A percentile compares a stretch with the other conserved stretches of the same genome.
Conservation (phyloP, 2,888 invertebrate genomes). For the Nomada ferruginata region DNA sequence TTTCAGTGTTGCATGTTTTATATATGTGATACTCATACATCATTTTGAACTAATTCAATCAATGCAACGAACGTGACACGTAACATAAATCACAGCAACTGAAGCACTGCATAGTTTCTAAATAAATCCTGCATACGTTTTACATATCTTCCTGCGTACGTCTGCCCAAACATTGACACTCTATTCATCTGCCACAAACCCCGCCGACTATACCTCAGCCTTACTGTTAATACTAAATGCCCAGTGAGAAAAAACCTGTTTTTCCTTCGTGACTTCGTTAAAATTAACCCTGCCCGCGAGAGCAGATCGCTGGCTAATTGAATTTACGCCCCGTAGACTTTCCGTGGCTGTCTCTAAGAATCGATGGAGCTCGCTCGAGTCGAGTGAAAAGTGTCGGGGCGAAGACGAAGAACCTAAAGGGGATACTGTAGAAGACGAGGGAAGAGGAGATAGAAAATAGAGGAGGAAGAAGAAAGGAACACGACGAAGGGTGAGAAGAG, state of each 20-base stretch:
- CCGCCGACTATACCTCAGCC: no score
- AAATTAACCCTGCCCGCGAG: slow-evolving; percentile 15
- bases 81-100: no score
- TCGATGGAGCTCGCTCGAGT: slow-evolving; percentile 3
- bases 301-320: slow-evolving; percentile 31
- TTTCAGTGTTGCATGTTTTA: no score
- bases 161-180: no score
- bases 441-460: slow-evolving; percentile 9
- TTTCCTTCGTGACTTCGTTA: slow-evolving; percentile 22
- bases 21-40: no score
- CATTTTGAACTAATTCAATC: no score
- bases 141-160: no score
- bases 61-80: no score
- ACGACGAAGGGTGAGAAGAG: slow-evolving; percentile 45
- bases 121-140: no score
- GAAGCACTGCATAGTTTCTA: no score
- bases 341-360: slow-evolving; percentile 18
- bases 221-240: no score
- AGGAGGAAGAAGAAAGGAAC: slow-evolving; percentile 35
- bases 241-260: not conserved
- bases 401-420: slow-evolving; percentile 33
- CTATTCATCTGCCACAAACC: no score
- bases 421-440: slow-evolving; percentile 9
- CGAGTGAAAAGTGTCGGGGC: slow-evolving; percentile 25
- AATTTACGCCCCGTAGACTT: slow-evolving; percentile 28